A percentile compares a stretch with the other conserved stretches of the same genome.
Conservation (phyloP, 2,113 vertebrate species). For the Macroglossus sobrinus region DNA sequence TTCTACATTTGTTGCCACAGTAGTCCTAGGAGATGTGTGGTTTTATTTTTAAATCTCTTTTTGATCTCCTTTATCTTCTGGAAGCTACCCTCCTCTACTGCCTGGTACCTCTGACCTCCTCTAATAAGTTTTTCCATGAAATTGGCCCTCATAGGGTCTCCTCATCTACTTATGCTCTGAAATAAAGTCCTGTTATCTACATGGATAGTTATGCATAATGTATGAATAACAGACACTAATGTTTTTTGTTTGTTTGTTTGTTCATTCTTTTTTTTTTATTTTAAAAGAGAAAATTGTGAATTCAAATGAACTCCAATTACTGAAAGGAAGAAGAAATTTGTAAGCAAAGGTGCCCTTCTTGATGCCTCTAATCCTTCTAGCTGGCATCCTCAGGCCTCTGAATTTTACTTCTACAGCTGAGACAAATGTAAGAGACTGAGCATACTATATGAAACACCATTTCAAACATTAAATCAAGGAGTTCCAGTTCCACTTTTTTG, state of each 20-base stretch:
- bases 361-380: not conserved
- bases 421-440: not conserved
- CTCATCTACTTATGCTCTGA: not conserved
- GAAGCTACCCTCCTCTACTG: not conserved
- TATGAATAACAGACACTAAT: not conserved
- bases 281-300: slow-evolving; percentile 26
- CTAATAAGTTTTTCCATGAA: not conserved
- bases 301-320: not conserved
- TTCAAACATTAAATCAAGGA: not conserved
- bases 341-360: not conserved
- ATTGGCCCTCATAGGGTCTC: not conserved
- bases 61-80: not conserved
- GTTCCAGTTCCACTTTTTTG: not conserved
- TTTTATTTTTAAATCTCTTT: not conserved
- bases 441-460: not conserved
- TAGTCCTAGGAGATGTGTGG: not conserved
- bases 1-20: not conserved
- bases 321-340: not conserved
- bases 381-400: not conserved
- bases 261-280: not conserved
- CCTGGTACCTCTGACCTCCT: not conserved
- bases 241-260: not conserved
- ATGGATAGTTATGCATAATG: not conserved
- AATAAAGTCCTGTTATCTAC: not conserved
- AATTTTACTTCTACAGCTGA: not conserved